Evolutionary conservation across 2,888 invertebrate species (phyloP).

Genomic region (Apamea crenata): DNA sequence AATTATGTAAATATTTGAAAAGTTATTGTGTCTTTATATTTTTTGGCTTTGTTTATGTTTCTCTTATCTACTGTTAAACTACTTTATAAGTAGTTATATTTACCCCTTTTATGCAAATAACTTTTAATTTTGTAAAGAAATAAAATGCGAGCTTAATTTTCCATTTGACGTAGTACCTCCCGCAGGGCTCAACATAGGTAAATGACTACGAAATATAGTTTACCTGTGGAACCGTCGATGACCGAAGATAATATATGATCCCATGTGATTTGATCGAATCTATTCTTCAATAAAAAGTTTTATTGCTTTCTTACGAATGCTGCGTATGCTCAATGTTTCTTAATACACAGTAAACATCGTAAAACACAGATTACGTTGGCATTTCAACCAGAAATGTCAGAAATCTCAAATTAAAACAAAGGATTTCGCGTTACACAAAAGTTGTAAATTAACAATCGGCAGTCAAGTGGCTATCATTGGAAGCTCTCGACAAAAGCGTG

Average conservation of each 20-base stretch:
- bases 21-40: slow-evolving; percentile 25
- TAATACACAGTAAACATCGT: not conserved
- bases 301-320: slow-evolving; percentile 21
- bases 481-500: slow-evolving; percentile 47
- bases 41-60: slow-evolving; percentile 18
- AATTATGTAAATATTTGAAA: slow-evolving; percentile 34
- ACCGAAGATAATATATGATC: slow-evolving; percentile 49
- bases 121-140: slow-evolving; percentile 27
- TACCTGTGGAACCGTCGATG: slow-evolving; percentile 44
- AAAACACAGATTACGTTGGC: not conserved
- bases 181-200: slow-evolving; percentile 37
- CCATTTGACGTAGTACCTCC: slow-evolving; percentile 30
- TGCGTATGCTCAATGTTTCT: not conserved
- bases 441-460: slow-evolving; percentile 29
- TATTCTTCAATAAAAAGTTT: slow-evolving; percentile 40
- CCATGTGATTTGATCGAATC: slow-evolving; percentile 48
- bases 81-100: slow-evolving; percentile 12
- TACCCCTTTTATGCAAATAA: slow-evolving; percentile 4
- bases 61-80: slow-evolving; percentile 22
- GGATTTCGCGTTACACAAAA: slow-evolving; percentile 14
- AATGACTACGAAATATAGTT: slow-evolving; percentile 48
- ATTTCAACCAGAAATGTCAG: slow-evolving; percentile 10
- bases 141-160: slow-evolving; percentile 21
- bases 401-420: slow-evolving; percentile 11
- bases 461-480: slow-evolving; percentile 29